phyloP scores from a whole-genome alignment of 64 coral and sea anemone species.

The Astreopora myriophthalma region DNA sequence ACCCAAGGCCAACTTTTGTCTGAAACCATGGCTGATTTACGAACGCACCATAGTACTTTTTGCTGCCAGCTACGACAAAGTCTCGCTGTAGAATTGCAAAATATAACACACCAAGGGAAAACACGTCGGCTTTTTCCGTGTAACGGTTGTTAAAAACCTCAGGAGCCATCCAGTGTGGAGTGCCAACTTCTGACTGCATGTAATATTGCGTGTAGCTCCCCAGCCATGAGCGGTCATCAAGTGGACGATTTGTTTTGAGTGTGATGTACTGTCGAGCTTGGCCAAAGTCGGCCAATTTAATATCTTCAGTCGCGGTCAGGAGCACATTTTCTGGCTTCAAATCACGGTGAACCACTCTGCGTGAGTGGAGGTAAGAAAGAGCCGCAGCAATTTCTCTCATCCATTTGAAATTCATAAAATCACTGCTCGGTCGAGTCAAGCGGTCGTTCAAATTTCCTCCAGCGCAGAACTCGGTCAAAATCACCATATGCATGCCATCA shows the following conservation, averaged over 20 bases:
- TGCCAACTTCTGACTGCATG: slow-evolving; percentile 46
- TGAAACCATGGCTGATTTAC: too few relatives aligned
- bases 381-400: slow-evolving; percentile 54
- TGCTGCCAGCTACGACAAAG: not conserved
- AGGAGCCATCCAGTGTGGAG: slow-evolving; percentile 74
- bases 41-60: slow-evolving; percentile 60
- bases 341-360: slow-evolving; percentile 34
- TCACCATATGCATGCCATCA: not conserved
- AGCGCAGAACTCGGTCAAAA: slow-evolving; percentile 67
- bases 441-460: slow-evolving; percentile 60
- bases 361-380: slow-evolving; percentile 50
- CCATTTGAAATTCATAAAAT: slow-evolving; percentile 51
- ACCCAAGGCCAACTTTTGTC: slow-evolving; percentile 63
- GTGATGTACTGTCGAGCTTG: slow-evolving; percentile 54
- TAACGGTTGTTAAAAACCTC: slow-evolving; percentile 52
- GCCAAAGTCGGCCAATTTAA: slow-evolving; percentile 84
- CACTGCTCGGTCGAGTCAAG: slow-evolving; percentile 26
- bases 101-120: slow-evolving; percentile 67
- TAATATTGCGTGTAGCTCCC: slow-evolving; percentile 33
- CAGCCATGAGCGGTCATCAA: not conserved
- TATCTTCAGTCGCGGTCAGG: slow-evolving; percentile 37
- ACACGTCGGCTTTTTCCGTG: slow-evolving; percentile 77
- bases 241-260: not conserved
- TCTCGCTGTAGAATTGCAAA: slow-evolving; percentile 70
- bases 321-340: slow-evolving; percentile 83